Conservation (phyloP, 2,797 vertebrate species). For the Onychomys torridus region DNA sequence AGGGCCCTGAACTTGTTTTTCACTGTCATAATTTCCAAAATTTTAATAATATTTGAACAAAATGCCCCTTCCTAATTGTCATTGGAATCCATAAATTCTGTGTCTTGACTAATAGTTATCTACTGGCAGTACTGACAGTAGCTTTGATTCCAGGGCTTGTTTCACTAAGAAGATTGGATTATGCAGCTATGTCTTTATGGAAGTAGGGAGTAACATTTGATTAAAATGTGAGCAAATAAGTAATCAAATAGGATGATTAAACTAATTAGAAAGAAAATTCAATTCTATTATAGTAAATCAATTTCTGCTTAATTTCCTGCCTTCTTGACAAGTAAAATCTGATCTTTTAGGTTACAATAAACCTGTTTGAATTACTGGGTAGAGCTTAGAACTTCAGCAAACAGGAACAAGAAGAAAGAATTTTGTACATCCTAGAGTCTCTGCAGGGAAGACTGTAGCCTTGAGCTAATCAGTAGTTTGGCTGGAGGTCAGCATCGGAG, state of each 20-base stretch:
- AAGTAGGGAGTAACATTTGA: neutral
- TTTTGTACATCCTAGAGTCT: neutral
- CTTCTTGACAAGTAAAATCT: neutral
- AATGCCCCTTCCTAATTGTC: neutral
- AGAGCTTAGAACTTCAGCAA: neutral
- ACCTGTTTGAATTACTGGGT: neutral
- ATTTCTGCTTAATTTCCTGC: slow-evolving; percentile 15
- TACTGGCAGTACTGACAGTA: neutral
- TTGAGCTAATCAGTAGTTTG: neutral
- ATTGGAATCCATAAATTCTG: neutral
- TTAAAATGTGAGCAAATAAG: neutral
- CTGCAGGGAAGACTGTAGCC: neutral
- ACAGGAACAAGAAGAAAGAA: neutral
- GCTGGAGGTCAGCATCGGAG: neutral
- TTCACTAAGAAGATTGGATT: neutral
- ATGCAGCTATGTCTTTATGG: neutral
- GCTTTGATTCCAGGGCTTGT: neutral
- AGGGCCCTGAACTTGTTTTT: neutral
- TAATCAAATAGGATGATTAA: slow-evolving; percentile 10
- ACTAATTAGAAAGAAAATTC: neutral
- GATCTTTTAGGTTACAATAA: neutral
- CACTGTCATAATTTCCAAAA: neutral
- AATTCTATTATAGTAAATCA: neutral
- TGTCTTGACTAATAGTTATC: neutral
- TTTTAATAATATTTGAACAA: slow-evolving; percentile 30